Percentiles rank a stretch among this genome's conserved stretches.
Conservation (phyloP, 2,797 vertebrate species). For the Chaetodon trifasciatus region DNA sequence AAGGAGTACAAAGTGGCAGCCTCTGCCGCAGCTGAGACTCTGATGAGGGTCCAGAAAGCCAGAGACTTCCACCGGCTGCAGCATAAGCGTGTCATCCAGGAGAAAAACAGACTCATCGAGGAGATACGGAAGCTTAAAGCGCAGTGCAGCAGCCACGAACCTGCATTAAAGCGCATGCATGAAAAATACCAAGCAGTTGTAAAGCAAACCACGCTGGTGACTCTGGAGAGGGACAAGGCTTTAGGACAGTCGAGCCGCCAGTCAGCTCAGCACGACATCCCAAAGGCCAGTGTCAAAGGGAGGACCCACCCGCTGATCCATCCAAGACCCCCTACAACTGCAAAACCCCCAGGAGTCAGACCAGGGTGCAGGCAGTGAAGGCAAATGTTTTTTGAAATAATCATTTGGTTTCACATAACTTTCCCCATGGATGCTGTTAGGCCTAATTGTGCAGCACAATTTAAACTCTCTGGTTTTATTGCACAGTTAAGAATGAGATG, state of each 20-base stretch:
- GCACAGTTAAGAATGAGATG: not conserved
- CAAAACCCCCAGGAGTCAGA: conserved; percentile 74
- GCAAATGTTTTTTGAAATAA: conserved; percentile 9
- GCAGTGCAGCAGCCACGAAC: conserved; percentile 88
- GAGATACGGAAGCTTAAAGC: conserved; percentile 90
- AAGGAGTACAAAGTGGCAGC: conserved; percentile 83
- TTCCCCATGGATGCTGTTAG: not conserved
- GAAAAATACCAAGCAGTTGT: conserved; percentile 88
- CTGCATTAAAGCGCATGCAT: conserved; percentile 84
- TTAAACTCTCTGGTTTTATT: not conserved
- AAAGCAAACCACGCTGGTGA: conserved; percentile 87
- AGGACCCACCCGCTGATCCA: conserved; percentile 38
- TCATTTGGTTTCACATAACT: not conserved
- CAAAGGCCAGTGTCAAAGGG: conserved; percentile 28
- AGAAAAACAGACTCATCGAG: conserved; percentile 88
- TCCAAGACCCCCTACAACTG: conserved; percentile 61
- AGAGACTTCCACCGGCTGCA: conserved; percentile 90
- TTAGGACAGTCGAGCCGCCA: conserved; percentile 76
- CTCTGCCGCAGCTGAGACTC: conserved; percentile 82
- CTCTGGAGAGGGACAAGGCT: conserved; percentile 87
- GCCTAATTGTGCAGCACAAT: not conserved
- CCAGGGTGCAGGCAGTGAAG: not conserved
- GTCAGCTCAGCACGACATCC: conserved; percentile 16
- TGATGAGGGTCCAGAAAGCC: conserved; percentile 86
- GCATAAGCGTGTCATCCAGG: conserved; percentile 88